A percentile compares a stretch with the other conserved stretches of the same genome.
Conservation (phyloP, 2,888 invertebrate species). For the Rotaria macrura region DNA sequence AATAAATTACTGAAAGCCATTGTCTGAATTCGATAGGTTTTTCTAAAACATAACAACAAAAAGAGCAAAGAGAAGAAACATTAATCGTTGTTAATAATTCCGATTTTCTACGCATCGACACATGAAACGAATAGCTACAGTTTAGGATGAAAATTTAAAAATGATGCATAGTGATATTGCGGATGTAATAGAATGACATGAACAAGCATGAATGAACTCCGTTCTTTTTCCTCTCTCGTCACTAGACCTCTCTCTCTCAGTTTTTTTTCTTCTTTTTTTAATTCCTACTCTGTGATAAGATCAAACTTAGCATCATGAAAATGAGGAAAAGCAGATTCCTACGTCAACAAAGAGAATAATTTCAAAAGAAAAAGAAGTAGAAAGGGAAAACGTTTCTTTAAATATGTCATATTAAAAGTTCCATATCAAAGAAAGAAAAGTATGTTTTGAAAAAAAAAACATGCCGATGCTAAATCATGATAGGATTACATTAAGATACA, state of each 20-base stretch:
- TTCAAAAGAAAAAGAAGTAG: not conserved
- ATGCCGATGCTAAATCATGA: not conserved
- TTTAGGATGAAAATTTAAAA: too few species aligned
- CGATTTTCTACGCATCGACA: too few species aligned
- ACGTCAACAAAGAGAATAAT: too few species aligned
- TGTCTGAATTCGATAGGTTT: not conserved
- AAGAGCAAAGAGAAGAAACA: too few species aligned
- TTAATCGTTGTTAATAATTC: too few species aligned
- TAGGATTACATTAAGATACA: not conserved
- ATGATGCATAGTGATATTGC: not conserved
- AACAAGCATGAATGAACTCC: not conserved
- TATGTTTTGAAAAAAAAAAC: not conserved
- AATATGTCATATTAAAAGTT: not conserved
- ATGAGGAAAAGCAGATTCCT: not conserved
- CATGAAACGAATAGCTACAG: too few species aligned
- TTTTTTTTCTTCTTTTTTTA: not conserved
- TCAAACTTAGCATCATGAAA: not conserved
- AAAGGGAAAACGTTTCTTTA: not conserved
- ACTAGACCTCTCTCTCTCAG: not conserved
- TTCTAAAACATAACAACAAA: too few species aligned
- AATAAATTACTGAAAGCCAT: slow-evolving; percentile 21
- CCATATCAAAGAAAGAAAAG: not conserved
- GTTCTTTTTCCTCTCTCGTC: not conserved
- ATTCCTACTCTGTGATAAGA: not conserved
- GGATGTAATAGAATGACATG: not conserved